Percentiles rank a stretch among this genome's conserved stretches.
These are phyloP conservation scores for Burhinus bistriatus DNA, from an alignment of 2,113 vertebrate species.

Conservation along the genomic window DNA sequence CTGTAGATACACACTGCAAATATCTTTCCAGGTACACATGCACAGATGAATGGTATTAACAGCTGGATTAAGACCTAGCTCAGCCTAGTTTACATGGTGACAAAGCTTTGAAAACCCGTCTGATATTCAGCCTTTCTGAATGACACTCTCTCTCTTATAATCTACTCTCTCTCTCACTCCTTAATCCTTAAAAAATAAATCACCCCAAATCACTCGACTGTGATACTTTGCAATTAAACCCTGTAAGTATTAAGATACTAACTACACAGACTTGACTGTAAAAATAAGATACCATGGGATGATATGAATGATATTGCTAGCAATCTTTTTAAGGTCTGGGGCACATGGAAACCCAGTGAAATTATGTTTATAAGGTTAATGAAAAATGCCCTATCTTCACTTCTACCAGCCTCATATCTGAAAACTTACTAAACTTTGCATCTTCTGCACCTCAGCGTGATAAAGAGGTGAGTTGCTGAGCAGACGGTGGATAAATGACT, in stretches of 20 bases:
- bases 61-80: neutral
- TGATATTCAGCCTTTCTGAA: neutral
- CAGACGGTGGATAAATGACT: slow-evolving; percentile 46
- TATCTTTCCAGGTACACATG: neutral
- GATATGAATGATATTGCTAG: neutral
- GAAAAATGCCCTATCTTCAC: neutral
- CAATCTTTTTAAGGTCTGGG: neutral
- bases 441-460: slow-evolving; percentile 7
- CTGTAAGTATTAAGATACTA: neutral
- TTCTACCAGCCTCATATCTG: neutral
- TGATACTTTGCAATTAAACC: neutral
- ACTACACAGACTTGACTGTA: neutral
- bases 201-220: neutral
- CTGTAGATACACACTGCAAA: neutral
- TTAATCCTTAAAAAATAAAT: neutral
- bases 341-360: neutral
- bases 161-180: neutral
- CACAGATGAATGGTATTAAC: neutral
- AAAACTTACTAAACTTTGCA: slow-evolving; percentile 19
- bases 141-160: neutral
- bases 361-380: neutral
- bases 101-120: neutral
- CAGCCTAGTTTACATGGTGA: neutral
- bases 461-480: slow-evolving; percentile 40
- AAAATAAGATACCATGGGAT: neutral